These are phyloP conservation scores for Saccopteryx leptura DNA, from an alignment of 2,113 vertebrate species.

Conservation along the genomic window DNA sequence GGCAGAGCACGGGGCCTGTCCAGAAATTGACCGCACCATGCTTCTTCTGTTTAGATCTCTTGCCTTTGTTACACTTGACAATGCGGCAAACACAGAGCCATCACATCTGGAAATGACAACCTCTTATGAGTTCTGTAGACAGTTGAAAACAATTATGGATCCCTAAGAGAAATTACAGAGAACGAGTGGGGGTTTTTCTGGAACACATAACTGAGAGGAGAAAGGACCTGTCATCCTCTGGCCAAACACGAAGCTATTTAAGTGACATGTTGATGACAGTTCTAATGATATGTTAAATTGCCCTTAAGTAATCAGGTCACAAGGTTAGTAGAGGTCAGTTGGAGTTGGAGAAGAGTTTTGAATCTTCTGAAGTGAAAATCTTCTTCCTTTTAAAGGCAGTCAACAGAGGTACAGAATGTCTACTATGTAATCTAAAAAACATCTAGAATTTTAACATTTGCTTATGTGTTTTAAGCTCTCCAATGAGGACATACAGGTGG, in stretches of 20 bases:
- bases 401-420: neutral
- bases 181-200: neutral
- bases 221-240: constrained; percentile 3
- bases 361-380: constrained; percentile 2
- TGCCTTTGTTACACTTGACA: neutral
- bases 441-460: neutral
- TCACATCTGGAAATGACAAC: neutral
- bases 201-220: neutral
- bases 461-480: neutral
- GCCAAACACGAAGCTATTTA: constrained; percentile 31
- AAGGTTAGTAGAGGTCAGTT: constrained; percentile 17
- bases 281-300: constrained; percentile 62
- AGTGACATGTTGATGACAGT: constrained; percentile 40
- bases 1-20: neutral
- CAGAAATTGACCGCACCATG: neutral
- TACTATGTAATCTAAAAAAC: neutral
- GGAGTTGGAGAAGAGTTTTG: neutral
- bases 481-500: too few species aligned
- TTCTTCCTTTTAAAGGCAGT: neutral
- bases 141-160: neutral
- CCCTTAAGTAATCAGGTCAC: constrained; percentile 13
- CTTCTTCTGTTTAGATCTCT: neutral
- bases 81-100: neutral
- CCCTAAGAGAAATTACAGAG: constrained; percentile 25
- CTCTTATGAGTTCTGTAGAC: neutral